phyloP scores from a whole-genome alignment of 2,797 vertebrate genomes.

The Chelon auratus region DNA sequence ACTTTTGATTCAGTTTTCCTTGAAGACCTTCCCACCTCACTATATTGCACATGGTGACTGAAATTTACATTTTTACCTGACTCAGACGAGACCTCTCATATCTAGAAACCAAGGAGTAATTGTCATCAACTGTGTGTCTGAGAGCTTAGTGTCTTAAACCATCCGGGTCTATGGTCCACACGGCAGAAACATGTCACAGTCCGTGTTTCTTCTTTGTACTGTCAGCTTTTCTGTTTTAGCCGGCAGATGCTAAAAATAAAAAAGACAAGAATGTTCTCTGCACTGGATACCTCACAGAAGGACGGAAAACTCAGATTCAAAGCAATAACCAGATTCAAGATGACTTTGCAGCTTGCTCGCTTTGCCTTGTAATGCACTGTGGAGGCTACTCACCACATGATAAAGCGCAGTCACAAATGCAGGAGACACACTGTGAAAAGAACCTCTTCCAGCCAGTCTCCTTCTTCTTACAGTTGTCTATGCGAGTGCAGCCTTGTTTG shows the following conservation, averaged over 20 bases:
- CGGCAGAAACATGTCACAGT: constrained; percentile 22
- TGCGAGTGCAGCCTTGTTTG: constrained; percentile 79
- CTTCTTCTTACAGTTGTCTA: constrained; percentile 86
- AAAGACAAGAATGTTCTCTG: constrained; percentile 13
- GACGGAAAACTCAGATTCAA: neutral
- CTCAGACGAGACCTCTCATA: constrained; percentile 11
- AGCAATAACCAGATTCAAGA: constrained; percentile 19
- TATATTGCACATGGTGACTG: constrained; percentile 2
- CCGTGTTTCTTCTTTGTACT: constrained; percentile 27
- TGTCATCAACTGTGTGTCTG: neutral
- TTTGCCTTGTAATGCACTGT: neutral
- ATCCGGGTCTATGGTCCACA: constrained; percentile 16
- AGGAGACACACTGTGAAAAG: constrained; percentile 84
- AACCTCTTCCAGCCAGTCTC: constrained; percentile 85
- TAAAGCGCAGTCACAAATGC: constrained; percentile 87
- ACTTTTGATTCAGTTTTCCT: neutral
- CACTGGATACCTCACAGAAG: neutral
- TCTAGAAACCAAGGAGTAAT: constrained; percentile 2
- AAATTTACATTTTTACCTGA: neutral
- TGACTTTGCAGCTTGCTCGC: constrained; percentile 2
- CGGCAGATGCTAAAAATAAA: constrained; percentile 57
- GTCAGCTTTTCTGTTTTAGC: constrained; percentile 44
- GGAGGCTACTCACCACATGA: constrained; percentile 79
- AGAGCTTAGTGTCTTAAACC: constrained; percentile 30
- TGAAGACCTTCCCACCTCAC: neutral